phyloP scores from a whole-genome alignment of 2,113 vertebrate species.

The Tinamus guttatus region DNA sequence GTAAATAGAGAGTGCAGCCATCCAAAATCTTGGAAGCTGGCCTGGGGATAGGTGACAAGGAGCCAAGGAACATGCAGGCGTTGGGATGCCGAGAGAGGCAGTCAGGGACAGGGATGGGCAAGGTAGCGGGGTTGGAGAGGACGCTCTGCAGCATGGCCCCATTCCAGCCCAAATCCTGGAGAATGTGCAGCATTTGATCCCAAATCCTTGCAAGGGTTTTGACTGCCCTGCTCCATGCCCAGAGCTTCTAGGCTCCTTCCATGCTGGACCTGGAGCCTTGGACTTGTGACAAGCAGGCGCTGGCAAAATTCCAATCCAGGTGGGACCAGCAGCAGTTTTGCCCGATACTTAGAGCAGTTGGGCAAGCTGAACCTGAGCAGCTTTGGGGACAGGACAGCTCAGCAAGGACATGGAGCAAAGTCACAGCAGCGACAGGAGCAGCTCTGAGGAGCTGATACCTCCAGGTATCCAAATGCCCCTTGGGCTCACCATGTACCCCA shows the following conservation, averaged over 20 bases:
- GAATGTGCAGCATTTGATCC: neutral
- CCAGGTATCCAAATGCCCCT: neutral
- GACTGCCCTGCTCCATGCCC: too few species aligned
- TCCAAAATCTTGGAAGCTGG: neutral
- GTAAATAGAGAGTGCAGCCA: neutral
- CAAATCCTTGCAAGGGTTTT: neutral
- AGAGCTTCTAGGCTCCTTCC: too few species aligned
- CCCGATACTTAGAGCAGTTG: too few species aligned
- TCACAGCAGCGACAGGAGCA: neutral
- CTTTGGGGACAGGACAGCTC: too few species aligned
- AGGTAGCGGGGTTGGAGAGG: fast-evolving
- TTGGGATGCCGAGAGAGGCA: neutral
- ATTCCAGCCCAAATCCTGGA: neutral
- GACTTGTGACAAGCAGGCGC: too few species aligned
- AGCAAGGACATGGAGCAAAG: neutral
- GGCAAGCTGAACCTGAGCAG: too few species aligned
- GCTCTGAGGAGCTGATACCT: neutral
- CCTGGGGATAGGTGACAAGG: neutral
- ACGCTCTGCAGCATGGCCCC: fast-evolving
- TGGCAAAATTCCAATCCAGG: too few species aligned
- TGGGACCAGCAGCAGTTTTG: too few species aligned
- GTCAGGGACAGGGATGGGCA: too few species aligned
- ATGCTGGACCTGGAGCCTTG: too few species aligned
- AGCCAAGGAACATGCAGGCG: neutral
- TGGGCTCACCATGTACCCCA: neutral